phyloP scores from a whole-genome alignment of 2,797 vertebrate genomes.

The Cryptoblepharus egeriae region DNA sequence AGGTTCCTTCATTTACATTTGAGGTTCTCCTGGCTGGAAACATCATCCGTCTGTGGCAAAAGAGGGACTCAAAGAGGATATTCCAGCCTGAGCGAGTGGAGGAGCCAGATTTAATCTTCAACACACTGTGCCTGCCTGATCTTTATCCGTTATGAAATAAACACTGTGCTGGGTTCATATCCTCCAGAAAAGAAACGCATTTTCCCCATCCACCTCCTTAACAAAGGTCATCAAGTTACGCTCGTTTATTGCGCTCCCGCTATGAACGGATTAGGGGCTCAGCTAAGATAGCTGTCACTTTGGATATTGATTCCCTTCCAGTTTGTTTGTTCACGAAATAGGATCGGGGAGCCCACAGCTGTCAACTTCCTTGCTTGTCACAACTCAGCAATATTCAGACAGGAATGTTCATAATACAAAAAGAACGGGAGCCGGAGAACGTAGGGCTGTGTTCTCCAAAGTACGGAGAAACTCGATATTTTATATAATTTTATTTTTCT shows the following conservation, averaged over 20 bases:
- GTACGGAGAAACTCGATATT: background rate
- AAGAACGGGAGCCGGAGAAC: background rate
- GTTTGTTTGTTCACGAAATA: constrained; percentile 33
- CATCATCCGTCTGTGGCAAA: constrained; percentile 42
- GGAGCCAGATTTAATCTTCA: constrained; percentile 57
- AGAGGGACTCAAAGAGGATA: constrained; percentile 59
- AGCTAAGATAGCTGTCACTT: constrained; percentile 7
- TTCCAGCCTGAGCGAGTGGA: constrained; percentile 54
- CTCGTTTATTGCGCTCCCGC: background rate
- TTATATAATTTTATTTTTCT: background rate
- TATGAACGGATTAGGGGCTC: constrained; percentile 21
- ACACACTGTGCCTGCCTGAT: constrained; percentile 40
- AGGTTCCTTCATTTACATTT: too few species aligned
- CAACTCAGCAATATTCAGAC: background rate
- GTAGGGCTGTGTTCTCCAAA: background rate
- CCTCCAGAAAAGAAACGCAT: constrained; percentile 18
- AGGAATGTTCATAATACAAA: background rate
- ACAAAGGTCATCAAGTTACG: constrained; percentile 25
- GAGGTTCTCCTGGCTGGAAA: constrained; percentile 56
- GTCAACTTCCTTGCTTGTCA: constrained; percentile 30
- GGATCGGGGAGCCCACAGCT: constrained; percentile 18
- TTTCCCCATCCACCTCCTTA: background rate
- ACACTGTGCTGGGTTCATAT: background rate
- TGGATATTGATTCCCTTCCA: background rate
- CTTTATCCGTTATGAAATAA: constrained; percentile 50